These are phyloP conservation scores for Linnaemya vulpina DNA, from an alignment of 2,888 invertebrate species.

Conservation along the genomic window DNA sequence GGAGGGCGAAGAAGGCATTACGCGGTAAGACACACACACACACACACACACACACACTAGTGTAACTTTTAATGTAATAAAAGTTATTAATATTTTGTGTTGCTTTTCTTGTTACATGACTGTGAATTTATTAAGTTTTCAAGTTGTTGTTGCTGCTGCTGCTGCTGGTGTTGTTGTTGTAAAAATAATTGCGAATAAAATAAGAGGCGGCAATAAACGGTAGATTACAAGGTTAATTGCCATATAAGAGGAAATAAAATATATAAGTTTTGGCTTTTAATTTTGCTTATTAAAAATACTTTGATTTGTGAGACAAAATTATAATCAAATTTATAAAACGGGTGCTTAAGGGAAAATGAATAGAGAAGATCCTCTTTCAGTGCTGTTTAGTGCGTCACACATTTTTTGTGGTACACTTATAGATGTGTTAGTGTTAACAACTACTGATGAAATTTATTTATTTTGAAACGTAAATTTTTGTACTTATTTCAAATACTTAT, in stretches of 20 bases:
- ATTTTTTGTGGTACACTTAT: no score
- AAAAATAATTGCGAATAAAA: slow-evolving; percentile 19
- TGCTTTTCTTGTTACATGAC: slow-evolving; percentile 4
- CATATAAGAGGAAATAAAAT: not conserved
- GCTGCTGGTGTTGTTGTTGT: slow-evolving; percentile 1
- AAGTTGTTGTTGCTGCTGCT: slow-evolving; percentile 16
- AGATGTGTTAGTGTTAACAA: no score
- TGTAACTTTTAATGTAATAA: slow-evolving; percentile 8
- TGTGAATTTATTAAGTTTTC: slow-evolving; percentile 31
- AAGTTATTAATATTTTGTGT: slow-evolving; percentile 28
- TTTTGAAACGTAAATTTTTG: no score
- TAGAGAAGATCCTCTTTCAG: no score
- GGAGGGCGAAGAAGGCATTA: not conserved
- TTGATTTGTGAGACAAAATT: not conserved
- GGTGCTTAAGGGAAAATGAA: no score
- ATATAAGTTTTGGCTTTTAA: slow-evolving; percentile 14
- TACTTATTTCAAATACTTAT: not conserved
- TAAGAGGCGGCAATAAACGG: slow-evolving; percentile 18
- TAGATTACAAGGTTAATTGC: slow-evolving; percentile 58
- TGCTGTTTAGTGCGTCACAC: no score
- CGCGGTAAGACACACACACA: not conserved
- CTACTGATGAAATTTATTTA: no score
- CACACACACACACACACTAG: no score
- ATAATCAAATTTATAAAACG: not conserved
- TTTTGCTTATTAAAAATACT: not conserved